Evolutionary conservation across 2,888 invertebrate genomes (phyloP), one percentile per base, ranked within the genome.

Genomic region (Lithophane ornitopus): DNA sequence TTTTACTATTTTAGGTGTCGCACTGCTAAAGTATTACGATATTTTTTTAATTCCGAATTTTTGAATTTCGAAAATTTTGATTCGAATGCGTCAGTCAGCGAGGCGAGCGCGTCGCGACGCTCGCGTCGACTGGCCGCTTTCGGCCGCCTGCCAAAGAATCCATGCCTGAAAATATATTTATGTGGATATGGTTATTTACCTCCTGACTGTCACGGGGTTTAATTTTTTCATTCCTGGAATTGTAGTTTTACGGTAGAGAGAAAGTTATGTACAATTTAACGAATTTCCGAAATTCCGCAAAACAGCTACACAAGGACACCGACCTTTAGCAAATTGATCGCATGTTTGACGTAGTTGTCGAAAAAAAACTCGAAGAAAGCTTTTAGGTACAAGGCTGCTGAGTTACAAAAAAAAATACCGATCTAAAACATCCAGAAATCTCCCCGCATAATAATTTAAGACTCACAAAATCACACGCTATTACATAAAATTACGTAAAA

Each of bases 71-170:
- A 90, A 91, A 84, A 88, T 86, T 87, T 88, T 58, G 76, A 63
- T 81, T 88, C 78, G 89, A 85, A 88, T 90, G 90, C 89, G 91
- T 91, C 91, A 92, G 91, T 89, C 86, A 89, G 92, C 93, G 93
- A 89, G 90, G 89, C 92, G 93, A 91, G 85, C 94, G 93, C 94
- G 90, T 88, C 94, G 93, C 94, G 92, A 89, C 93, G 93, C 92
- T 91, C 92, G 91, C 92, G 90, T 92, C 93, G 94, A 95, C 95
- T 95, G 96, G 93, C 91, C 91, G 91, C 91, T 89, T 93, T 94
- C 94, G 95, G 95, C 94, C 91, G 92, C 83, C 92, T 95, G 95
- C 96, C 96, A 95, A 94, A 92, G 93, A 94, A 92, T 94, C 93
- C 92, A 92, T 90, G 93, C 90, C 94, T 94, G 94, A 94, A 95